phyloP scores from a whole-genome alignment of 2,113 vertebrate species.

The Cavia aperea region DNA sequence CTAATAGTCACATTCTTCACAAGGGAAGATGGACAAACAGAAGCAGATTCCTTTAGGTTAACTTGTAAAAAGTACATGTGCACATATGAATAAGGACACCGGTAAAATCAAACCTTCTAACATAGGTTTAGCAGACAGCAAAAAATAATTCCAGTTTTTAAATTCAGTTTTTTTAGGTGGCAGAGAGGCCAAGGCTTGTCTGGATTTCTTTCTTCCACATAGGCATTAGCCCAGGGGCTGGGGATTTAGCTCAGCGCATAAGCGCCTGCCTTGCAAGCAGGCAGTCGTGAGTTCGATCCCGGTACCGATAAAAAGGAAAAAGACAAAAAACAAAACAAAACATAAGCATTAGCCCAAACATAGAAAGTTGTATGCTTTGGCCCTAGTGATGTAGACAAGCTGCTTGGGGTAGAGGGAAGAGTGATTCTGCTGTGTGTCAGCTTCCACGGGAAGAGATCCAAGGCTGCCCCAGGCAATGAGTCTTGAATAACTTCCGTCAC shows the following conservation, averaged over 20 bases:
- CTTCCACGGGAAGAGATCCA: not conserved
- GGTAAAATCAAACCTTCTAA: not conserved
- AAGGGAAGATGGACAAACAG: not conserved
- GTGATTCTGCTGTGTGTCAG: not conserved
- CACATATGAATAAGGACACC: not conserved
- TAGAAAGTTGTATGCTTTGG: not conserved
- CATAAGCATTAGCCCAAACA: not conserved
- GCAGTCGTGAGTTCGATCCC: no score
- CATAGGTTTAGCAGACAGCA: constrained; percentile 12
- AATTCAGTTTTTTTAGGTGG: constrained; percentile 28
- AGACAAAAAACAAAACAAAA: not conserved
- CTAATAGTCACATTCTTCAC: not conserved
- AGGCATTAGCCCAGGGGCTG: not conserved
- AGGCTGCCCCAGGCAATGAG: not conserved
- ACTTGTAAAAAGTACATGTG: not conserved
- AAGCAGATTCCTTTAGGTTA: not conserved
- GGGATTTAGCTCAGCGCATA: no score
- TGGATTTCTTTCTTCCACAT: not conserved
- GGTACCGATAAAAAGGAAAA: no score
- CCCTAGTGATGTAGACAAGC: not conserved
- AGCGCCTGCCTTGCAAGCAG: no score
- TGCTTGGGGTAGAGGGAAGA: not conserved
- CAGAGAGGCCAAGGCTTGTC: not conserved
- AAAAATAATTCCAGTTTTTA: constrained; percentile 28
- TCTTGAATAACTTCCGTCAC: not conserved